Conservation (phyloP, 2,888 invertebrate genomes). For the Antheraea assamensis region DNA sequence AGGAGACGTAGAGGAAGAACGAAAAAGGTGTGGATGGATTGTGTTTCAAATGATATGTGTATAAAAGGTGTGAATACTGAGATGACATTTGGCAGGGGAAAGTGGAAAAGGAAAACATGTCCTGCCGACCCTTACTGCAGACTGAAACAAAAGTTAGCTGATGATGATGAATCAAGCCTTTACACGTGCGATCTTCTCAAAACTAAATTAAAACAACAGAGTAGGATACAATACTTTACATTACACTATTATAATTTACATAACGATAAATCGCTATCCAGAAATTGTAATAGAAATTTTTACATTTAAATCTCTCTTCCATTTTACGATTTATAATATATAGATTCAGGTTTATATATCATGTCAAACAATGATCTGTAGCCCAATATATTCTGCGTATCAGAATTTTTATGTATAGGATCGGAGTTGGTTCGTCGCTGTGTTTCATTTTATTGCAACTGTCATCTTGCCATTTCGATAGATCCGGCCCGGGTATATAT, state of each 20-base stretch:
- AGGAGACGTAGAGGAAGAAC: no score
- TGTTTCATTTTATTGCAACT: conserved; percentile 45
- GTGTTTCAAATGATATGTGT: no score
- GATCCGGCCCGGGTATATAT: conserved; percentile 49
- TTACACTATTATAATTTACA: not conserved
- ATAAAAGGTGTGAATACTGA: no score
- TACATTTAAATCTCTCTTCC: not conserved
- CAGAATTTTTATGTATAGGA: conserved; percentile 28
- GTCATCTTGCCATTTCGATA: conserved; percentile 54
- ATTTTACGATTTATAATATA: conserved; percentile 9
- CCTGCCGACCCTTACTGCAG: no score
- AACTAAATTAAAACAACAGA: not conserved
- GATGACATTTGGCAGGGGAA: no score
- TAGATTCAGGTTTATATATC: conserved; percentile 29
- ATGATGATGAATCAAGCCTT: no score
- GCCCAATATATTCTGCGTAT: conserved; percentile 28
- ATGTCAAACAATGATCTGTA: conserved; percentile 39
- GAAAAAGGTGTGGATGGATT: no score
- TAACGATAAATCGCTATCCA: not conserved
- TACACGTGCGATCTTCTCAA: not conserved
- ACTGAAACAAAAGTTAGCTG: no score
- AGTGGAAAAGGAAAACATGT: no score
- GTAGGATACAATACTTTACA: not conserved
- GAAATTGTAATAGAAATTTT: not conserved
- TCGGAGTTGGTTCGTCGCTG: conserved; percentile 27